Evolutionary conservation across 53 echinoderm and acorn worm species (phyloP).

Genomic region (Stichopus horrens): DNA sequence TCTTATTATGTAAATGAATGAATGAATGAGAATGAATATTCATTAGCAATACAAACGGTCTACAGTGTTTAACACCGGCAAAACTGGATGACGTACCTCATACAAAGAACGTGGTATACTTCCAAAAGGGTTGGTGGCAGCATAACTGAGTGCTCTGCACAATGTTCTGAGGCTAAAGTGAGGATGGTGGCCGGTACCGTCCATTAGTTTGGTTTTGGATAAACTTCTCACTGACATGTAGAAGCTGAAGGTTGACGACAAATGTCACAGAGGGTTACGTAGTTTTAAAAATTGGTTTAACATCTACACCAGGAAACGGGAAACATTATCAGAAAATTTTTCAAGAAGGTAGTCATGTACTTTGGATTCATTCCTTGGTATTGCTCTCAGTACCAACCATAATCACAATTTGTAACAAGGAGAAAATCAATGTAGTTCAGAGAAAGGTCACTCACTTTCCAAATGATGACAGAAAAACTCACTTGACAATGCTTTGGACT

Average conservation of each 20-base stretch:
- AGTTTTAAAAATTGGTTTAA: neutral
- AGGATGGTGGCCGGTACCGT: conserved; percentile 94
- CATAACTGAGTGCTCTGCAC: conserved; percentile 82
- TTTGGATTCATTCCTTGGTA: neutral
- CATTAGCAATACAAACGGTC: too few species aligned
- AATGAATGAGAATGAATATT: too few species aligned
- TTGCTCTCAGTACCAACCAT: neutral
- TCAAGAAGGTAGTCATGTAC: neutral
- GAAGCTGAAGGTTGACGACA: conserved; percentile 54
- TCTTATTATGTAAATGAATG: too few species aligned
- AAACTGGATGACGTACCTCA: conserved; percentile 65
- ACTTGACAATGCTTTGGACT: conserved; percentile 90
- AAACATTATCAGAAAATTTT: neutral
- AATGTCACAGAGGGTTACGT: neutral
- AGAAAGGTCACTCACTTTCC: neutral
- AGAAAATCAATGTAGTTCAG: neutral
- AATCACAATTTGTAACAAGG: neutral
- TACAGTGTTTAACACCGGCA: too few species aligned
- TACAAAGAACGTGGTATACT: conserved; percentile 82
- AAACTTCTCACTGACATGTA: conserved; percentile 76
- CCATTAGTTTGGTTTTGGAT: conserved; percentile 76
- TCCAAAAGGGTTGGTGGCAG: conserved; percentile 81
- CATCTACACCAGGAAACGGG: neutral
- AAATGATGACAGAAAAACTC: conserved; percentile 45
- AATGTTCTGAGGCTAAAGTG: conserved; percentile 95